These are phyloP conservation scores for Chiroxiphia lanceolata DNA, from an alignment of 2,797 vertebrate species.

Conservation along the genomic window DNA sequence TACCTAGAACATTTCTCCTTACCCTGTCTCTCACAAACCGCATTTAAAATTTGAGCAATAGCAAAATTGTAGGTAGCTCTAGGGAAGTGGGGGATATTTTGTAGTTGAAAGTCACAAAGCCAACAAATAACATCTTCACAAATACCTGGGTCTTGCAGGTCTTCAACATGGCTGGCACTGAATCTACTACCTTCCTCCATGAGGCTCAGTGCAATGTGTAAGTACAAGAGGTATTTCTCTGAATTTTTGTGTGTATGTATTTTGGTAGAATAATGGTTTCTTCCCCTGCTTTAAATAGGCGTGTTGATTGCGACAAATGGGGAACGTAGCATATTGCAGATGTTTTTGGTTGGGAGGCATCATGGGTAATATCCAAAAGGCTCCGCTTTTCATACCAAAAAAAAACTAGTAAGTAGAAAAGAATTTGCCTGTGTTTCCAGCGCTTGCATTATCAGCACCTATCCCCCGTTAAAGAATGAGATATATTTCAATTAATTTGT, in stretches of 20 bases:
- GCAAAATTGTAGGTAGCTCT: not conserved
- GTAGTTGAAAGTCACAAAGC: not conserved
- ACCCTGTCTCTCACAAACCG: rapidly evolving
- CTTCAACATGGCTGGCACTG: not conserved
- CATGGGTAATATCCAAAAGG: not conserved
- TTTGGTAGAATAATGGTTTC: not conserved
- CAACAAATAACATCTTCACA: not conserved
- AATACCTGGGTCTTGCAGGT: conserved; percentile 59
- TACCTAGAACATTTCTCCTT: not conserved
- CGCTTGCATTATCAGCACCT: not conserved
- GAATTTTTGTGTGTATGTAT: not conserved
- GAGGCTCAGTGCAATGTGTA: not conserved
- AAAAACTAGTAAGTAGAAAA: not conserved
- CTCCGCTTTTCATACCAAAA: not conserved
- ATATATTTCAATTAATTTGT: not conserved
- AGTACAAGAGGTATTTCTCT: conserved; percentile 9
- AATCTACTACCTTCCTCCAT: not conserved
- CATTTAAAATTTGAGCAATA: not conserved
- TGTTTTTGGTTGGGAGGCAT: conserved; percentile 12
- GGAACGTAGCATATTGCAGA: not conserved
- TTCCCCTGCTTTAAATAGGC: not conserved
- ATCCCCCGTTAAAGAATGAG: not conserved
- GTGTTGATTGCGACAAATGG: not conserved
- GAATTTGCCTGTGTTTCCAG: not conserved
- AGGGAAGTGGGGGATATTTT: not conserved